These are phyloP conservation scores for Baronia brevicornis DNA, from an alignment of 2,888 invertebrate genomes.

Conservation along the genomic window DNA sequence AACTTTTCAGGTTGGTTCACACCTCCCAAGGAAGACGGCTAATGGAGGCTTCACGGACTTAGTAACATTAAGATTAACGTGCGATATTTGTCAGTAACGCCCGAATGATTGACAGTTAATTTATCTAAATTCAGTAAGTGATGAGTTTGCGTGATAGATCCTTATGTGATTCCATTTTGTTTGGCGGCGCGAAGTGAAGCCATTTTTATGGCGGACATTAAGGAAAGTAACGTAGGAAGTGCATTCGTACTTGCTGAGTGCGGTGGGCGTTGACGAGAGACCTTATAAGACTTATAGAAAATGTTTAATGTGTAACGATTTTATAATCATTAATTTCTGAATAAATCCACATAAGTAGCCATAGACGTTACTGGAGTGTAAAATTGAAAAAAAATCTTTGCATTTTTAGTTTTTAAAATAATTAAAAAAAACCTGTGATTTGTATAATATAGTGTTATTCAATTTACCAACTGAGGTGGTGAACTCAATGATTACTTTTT, in stretches of 20 bases:
- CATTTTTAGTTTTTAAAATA: slow-evolving; percentile 73
- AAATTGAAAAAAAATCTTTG: slow-evolving; percentile 66
- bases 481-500: slow-evolving; percentile 9
- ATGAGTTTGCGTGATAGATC: slow-evolving; percentile 35
- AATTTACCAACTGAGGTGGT: slow-evolving; percentile 10
- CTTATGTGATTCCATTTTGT: slow-evolving; percentile 17
- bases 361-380: slow-evolving; percentile 69
- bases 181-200: too few relatives aligned
- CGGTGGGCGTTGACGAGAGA: slow-evolving; percentile 58
- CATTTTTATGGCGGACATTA: too few relatives aligned
- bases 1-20: slow-evolving; percentile 93
- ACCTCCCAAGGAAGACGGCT: slow-evolving; percentile 93
- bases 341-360: slow-evolving; percentile 61
- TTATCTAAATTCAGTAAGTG: slow-evolving; percentile 47
- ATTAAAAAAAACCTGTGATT: slow-evolving; percentile 71
- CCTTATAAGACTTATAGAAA: slow-evolving; percentile 73
- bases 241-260: slow-evolving; percentile 33
- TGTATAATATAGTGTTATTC: slow-evolving; percentile 50
- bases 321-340: slow-evolving; percentile 71
- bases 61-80: slow-evolving; percentile 56
- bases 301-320: slow-evolving; percentile 72
- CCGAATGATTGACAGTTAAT: slow-evolving; percentile 38
- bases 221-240: too few relatives aligned
- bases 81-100: slow-evolving; percentile 51
- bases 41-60: slow-evolving; percentile 57